Evolutionary conservation across 92 coral and sea anemone genomes (phyloP), one percentile per base, ranked within the genome.

Genomic region (Isaurus tuberculatus): DNA sequence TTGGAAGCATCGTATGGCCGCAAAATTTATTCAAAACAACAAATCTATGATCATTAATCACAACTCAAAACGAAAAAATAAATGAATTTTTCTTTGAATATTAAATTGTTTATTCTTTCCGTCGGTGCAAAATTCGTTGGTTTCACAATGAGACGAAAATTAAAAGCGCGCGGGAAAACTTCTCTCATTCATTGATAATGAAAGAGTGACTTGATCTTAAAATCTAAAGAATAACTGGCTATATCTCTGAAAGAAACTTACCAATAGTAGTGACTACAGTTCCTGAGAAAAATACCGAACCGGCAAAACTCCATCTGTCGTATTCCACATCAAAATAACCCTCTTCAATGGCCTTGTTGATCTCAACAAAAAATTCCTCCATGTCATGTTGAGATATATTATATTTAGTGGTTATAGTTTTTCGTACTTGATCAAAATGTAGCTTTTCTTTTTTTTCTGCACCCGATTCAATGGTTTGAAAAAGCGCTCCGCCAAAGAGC

Each of bases 251-350:
- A 42, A 26, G 58, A 5, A 1, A 89, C 98, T 90, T 75, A 97
- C 99, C 99, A 8, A 97, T 97, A 8, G 99, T 97, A 0, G 99
- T 97, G 0, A 97, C 99, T 0, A 97, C 99, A 13, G 99, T 97
- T 31, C 99, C 99, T 13, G 98, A 94, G 58, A 97, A 97, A 81
- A 97, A 97, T 17, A 97, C 77, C 42, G 99, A 95, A 0, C 98
- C 99, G 51, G 95, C 92, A 57, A 97, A 97, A 86, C 98, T 94
- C 99, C 99, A 97, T 36, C 99, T 87, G 60, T 97, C 98, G 48
- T 92, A 93, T 40, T 92, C 92, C 46, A 94, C 95, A 81, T 97
- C 94, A 37, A 95, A 94, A 75, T 94, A 97, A 4, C 99, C 99
- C 27, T 95, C 99, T 65, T 97, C 99, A 80, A 97, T 92, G 20